Percentiles rank a stretch among this genome's conserved stretches.
phyloP scores from a whole-genome alignment of 2,113 vertebrate species.

The Serinus canaria region DNA sequence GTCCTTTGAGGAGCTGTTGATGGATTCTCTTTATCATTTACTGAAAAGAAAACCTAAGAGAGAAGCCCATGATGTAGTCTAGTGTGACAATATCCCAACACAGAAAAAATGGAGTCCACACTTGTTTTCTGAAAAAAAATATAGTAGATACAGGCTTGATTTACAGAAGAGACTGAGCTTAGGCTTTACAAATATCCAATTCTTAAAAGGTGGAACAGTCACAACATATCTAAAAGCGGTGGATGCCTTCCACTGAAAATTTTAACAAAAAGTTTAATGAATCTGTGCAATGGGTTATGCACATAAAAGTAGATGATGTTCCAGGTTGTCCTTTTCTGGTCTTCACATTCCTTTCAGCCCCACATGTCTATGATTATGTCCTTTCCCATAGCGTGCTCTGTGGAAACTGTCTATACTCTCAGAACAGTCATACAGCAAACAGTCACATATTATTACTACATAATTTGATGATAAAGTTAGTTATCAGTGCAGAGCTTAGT shows the following conservation, averaged over 20 bases:
- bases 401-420: not conserved
- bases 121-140: not conserved
- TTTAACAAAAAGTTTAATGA: not conserved
- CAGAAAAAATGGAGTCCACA: not conserved
- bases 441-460: not conserved
- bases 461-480: not conserved
- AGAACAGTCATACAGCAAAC: not conserved
- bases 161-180: not conserved
- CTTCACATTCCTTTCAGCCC: not conserved
- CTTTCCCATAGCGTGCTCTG: not conserved
- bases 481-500: not conserved
- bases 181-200: accelerated
- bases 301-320: not conserved
- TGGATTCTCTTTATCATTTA: not conserved
- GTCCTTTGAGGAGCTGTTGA: not conserved
- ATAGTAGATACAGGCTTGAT: not conserved
- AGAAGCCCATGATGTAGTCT: not conserved
- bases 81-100: not conserved
- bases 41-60: not conserved
- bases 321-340: not conserved
- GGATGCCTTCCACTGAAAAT: not conserved
- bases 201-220: not conserved
- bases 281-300: not conserved
- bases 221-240: not conserved
- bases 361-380: not conserved